Base-by-base conservation (phyloP, 2,888 invertebrate species). In the Litoditis marina region DNA sequence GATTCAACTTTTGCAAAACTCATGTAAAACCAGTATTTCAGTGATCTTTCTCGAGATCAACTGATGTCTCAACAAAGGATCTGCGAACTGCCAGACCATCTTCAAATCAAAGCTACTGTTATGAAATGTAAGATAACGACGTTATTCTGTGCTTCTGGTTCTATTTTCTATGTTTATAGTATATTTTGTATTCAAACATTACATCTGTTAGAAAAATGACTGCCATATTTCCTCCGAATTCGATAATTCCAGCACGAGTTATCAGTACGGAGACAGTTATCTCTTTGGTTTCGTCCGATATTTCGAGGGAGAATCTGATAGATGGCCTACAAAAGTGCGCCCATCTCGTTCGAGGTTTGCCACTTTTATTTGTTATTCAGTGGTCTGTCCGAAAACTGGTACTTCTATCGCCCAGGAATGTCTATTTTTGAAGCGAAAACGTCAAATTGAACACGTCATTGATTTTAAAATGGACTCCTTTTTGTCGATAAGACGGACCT, bases 21-120 rank as follows among this genome's bases (percentile, higher is more conserved):
- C 16, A 27, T 25, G 16, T 44, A n/a, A 5, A 6, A 19, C 13
- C 19, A 22, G 19, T 19, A 19, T 36, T 59, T 34, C 19, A 59
- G 59, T 11, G 53, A 53, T 42, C 32, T 60, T 22, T 22, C 53
- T 25, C 39, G 30, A 30, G 67, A 69, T 50, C 66, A 67, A 36
- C 63, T 65, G 64, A 53, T 71, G 8, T 66, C 72, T 1, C 65
- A 64, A 34, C 64, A 66, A 50, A 50, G 68, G 16, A 72, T 72
- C 32, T 55, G 61, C 22, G 69, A 69, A 27, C 65, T 72, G 2
- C 57, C 60, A 16, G 60, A 60, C 1, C 60, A 66, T n/a, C 31
- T 62, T 22, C 66, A 69, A 42, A 49, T 72, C 16, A 67, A 60
- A 30, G 69, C 69, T 13, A 67, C 69, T 22, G 59, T 72, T 57